A percentile compares a stretch with the other conserved stretches of the same genome.
These are phyloP conservation scores for Anastrepha ludens DNA, from an alignment of 1,140 invertebrate species.

Conservation along the genomic window DNA sequence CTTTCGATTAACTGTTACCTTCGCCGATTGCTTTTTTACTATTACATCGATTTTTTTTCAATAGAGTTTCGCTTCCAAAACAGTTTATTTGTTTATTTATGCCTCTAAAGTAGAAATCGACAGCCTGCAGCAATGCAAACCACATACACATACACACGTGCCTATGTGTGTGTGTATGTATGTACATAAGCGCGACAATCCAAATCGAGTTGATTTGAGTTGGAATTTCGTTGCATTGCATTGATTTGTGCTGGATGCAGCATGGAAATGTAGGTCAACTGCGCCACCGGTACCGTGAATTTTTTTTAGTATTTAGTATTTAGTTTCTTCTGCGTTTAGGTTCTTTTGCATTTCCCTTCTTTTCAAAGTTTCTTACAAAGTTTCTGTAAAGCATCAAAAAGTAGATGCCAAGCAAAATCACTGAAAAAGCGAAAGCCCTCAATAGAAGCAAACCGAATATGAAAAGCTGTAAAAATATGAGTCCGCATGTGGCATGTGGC, in stretches of 20 bases:
- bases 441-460: neutral
- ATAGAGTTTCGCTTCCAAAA: conserved; percentile 19
- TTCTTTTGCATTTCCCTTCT: conserved; percentile 11
- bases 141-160: neutral
- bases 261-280: conserved; percentile 19
- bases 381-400: neutral
- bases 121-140: neutral
- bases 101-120: conserved; percentile 11
- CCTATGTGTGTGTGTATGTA: neutral
- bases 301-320: neutral
- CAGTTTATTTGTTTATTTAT: neutral
- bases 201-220: conserved; percentile 32
- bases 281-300: neutral
- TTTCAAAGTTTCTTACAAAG: neutral
- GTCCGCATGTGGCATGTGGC: neutral
- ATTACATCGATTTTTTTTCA: conserved; percentile 15
- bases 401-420: too few species aligned
- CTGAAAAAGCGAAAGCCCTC: conserved; percentile 1
- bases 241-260: conserved; percentile 27
- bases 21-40: neutral
- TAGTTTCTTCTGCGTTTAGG: neutral
- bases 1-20: conserved; percentile 34
- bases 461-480: neutral
- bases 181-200: neutral
- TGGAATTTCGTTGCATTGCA: conserved; percentile 8